Base-by-base conservation (phyloP, 2,888 invertebrate species). In the Oxyscelio sp. region DNA sequence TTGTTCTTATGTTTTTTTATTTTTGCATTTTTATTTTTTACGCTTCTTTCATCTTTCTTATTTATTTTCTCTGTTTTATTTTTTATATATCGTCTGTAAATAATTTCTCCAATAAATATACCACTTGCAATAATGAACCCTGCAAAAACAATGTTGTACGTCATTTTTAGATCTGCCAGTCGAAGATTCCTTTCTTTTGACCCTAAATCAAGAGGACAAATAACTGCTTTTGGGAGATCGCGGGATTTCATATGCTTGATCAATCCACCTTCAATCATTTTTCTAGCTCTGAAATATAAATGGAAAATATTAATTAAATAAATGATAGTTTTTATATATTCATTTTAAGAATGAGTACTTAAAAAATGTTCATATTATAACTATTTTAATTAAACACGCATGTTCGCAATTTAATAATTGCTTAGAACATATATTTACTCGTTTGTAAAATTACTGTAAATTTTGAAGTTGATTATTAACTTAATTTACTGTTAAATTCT, bases 161-260 rank as follows among this genome's bases (percentile, higher is more conserved):
- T 98, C 95, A 97, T 96, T 88, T 96, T 93, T 0, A 98, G 95
- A 92, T 98, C 98, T 3, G 96, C 95, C 91, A 97, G 97, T 84
- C 96, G 94, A 6, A 98, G 94, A 90, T 96, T 96, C 0, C 98
- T 95, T 90, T 98, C 98, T 45, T 96, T 97, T 74, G 97, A 97
- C 87, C 97, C 97, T 86, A 98, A 94, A 93, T 98, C 96, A 65
- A 97, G 95, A 0, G 98, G 98, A 88, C 98, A 98, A 54, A 98
- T 97, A 91, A 96, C 96, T 0, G 97, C 96, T 86, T 96, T 95
- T 0, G 98, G 97, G 86, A 97, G 92, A 85, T 96, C 95, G 80
- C 95, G 94, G 0, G 95, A 94, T 63, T 96, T 95, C 61, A 97
- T 95, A 89, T 96, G 96, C 83, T 96, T 95, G 8, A 98, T 95